Base-by-base conservation (phyloP, 2,888 invertebrate species). In the Falcaria lacertinaria region DNA sequence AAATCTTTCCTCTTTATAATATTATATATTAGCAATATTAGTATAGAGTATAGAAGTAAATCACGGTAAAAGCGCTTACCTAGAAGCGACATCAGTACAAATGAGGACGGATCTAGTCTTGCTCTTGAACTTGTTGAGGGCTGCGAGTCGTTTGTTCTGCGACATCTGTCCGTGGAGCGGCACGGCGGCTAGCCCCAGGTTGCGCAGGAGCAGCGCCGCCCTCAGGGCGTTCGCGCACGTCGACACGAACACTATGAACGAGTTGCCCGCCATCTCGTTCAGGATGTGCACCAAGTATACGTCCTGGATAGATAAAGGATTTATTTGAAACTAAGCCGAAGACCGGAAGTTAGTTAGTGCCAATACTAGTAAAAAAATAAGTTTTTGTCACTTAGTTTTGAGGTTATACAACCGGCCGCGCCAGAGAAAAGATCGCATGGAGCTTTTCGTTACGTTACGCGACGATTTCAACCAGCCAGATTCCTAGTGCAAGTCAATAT, bases 91-190 rank as follows among this genome's bases (percentile, higher is more conserved):
- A 88, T 99, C 99, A 0, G 99, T 99, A 11, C 99, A 99, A 44
- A 99, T 97, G 3, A 99, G 90, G 63, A 99, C 96, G 0, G 97
- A 96, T n/a, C 98, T 89, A 64, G 92, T 94, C 82, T 97, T 98
- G 17, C 95, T 94, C 83, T 97, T 97, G 80, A 99, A 99, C 89
- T 99, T 99, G 60, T 97, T 98, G 14, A 99, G 87, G 0, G 99
- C 95, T 0, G 97, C 98, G 36, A 99, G 90, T 25, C 99, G 91
- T 73, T 98, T 98, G 73, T 98, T 97, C 86, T 99, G 99, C 11
- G 96, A 95, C 98, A 99, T 98, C 88, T 99, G 98, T 0, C 99
- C 99, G 80, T 99, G 98, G n/a, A 99, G 90, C 0, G 99, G 98
- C 38, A 99, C 96, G 0, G 98, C 99, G 1, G 95, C 93, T 48